A percentile compares a stretch with the other conserved stretches of the same genome.
Evolutionary conservation across 1,140 invertebrate species (phyloP).

Genomic region (Macrostomum lignano): DNA sequence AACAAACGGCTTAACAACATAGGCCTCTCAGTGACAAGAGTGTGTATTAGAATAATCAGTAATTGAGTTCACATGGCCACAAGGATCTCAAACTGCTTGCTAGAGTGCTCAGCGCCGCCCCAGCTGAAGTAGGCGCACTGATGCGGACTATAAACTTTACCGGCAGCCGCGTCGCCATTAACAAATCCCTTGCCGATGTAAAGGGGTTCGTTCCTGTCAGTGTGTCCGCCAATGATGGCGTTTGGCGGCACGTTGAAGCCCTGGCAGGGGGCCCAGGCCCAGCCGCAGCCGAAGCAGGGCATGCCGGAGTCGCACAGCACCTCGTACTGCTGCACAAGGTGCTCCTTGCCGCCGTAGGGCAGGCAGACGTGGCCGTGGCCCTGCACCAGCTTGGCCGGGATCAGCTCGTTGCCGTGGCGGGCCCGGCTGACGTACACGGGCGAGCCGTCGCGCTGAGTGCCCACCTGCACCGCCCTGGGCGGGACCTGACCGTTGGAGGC

Average conservation of each 20-base stretch:
- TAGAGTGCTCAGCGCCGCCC: neutral
- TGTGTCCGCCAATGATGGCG: constrained; percentile 1
- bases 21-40: too few species aligned
- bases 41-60: too few species aligned
- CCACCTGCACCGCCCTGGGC: neutral
- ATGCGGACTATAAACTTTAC: neutral
- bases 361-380: neutral
- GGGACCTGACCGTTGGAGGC: neutral
- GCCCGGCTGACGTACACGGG: neutral
- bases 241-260: neutral
- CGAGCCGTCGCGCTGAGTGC: too few species aligned
- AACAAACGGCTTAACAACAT: too few species aligned
- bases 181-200: neutral
- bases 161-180: neutral
- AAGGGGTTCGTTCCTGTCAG: neutral
- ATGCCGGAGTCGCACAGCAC: neutral
- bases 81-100: too few species aligned
- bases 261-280: neutral
- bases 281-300: neutral
- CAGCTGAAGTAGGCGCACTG: neutral
- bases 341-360: neutral
- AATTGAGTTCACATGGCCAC: too few species aligned
- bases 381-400: neutral
- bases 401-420: neutral
- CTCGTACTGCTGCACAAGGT: neutral